Percentiles rank a stretch among this genome's conserved stretches.
phyloP scores from a whole-genome alignment of 1,140 invertebrate species.

The Metaphire vulgaris region DNA sequence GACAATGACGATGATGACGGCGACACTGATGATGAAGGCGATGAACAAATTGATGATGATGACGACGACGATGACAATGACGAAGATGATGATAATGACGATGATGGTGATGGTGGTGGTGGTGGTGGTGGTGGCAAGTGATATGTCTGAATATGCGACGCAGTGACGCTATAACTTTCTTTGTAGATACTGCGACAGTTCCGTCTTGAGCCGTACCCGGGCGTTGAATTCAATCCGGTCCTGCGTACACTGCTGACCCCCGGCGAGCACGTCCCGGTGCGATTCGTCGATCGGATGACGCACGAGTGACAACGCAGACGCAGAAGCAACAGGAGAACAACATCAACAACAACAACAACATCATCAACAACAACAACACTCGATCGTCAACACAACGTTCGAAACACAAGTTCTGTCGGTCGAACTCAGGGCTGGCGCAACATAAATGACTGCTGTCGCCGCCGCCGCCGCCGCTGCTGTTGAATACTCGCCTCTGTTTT shows the following conservation, averaged over 20 bases:
- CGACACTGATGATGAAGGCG: background rate
- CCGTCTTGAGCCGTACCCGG: slow-evolving; percentile 4
- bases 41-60: background rate
- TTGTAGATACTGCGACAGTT: background rate
- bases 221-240: slow-evolving; percentile 14
- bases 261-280: slow-evolving; percentile 19
- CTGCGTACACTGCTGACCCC: slow-evolving; percentile 27
- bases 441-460: no score
- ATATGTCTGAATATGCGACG: no score
- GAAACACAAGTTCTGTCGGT: no score
- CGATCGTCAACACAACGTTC: no score
- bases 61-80: background rate
- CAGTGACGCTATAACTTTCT: background rate
- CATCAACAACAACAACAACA: no score
- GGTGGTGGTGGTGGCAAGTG: background rate
- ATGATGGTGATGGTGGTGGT: background rate
- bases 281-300: slow-evolving; percentile 4
- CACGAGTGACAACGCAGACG: background rate
- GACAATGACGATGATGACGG: background rate
- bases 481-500: no score
- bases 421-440: no score
- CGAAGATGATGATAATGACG: background rate
- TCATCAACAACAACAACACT: no score
- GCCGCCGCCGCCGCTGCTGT: no score
- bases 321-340: no score